phyloP scores from a whole-genome alignment of 2,113 vertebrate genomes.

The Hippopotamus amphibius region DNA sequence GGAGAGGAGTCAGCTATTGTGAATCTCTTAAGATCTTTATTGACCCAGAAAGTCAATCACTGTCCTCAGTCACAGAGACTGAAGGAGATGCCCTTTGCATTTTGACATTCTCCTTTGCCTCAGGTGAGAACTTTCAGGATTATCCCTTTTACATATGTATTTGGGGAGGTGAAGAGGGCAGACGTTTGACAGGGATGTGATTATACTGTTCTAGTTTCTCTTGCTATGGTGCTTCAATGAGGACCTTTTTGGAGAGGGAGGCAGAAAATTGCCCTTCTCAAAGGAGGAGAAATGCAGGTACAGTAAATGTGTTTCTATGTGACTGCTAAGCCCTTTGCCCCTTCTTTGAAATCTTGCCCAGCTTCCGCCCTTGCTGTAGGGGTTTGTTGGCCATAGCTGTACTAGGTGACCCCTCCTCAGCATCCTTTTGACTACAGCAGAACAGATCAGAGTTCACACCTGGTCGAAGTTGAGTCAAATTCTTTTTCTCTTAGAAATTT shows the following conservation, averaged over 20 bases:
- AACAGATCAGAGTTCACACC: constrained; percentile 21
- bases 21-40: background rate
- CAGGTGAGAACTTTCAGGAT: background rate
- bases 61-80: background rate
- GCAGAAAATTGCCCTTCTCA: background rate
- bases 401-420: background rate
- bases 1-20: background rate
- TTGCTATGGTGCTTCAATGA: background rate
- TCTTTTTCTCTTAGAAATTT: constrained; percentile 53
- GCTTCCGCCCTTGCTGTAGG: background rate
- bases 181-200: background rate
- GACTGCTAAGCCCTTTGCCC: background rate
- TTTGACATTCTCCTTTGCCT: background rate
- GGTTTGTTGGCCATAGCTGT: background rate
- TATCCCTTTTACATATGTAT: background rate
- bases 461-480: constrained; percentile 7
- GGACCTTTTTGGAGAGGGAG: background rate
- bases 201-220: background rate
- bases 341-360: background rate
- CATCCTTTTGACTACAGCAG: background rate
- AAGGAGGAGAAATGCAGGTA: background rate
- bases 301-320: background rate
- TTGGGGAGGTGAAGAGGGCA: background rate
- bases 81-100: background rate
- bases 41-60: background rate